Conservation (phyloP, 2,113 vertebrate genomes). For the Epinephelus lanceolatus region DNA sequence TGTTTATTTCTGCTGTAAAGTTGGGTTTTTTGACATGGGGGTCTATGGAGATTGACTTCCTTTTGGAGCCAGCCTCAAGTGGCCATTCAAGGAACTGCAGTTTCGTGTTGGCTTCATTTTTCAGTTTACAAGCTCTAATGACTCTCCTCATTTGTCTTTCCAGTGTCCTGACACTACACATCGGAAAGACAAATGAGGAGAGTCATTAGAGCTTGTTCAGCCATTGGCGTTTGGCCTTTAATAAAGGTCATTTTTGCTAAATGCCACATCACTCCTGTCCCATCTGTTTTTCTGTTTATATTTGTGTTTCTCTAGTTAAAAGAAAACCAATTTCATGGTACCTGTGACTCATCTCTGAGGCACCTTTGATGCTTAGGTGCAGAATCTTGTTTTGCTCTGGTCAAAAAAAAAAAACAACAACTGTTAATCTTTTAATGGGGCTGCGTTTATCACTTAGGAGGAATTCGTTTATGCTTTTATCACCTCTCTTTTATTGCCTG, state of each 20-base stretch:
- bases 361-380: not conserved
- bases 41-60: not conserved
- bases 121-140: too few species aligned
- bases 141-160: too few species aligned
- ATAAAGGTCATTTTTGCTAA: not conserved
- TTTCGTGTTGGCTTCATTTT: not conserved
- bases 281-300: not conserved
- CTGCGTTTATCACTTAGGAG: not conserved
- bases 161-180: too few species aligned
- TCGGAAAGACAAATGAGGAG: not conserved
- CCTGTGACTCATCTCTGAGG: not conserved
- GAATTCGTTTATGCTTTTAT: not conserved
- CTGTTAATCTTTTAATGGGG: not conserved
- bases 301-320: conserved; percentile 1
- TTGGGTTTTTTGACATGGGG: too few species aligned
- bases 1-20: too few species aligned
- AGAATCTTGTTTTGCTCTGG: not conserved
- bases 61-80: not conserved
- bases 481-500: not conserved
- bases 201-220: not conserved
- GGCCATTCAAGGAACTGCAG: not conserved
- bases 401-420: not conserved
- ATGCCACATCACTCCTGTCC: not conserved
- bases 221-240: not conserved
- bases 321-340: too few species aligned